Evolutionary conservation across 1,140 invertebrate species (phyloP).

Genomic region (Geopemphigus sp.): DNA sequence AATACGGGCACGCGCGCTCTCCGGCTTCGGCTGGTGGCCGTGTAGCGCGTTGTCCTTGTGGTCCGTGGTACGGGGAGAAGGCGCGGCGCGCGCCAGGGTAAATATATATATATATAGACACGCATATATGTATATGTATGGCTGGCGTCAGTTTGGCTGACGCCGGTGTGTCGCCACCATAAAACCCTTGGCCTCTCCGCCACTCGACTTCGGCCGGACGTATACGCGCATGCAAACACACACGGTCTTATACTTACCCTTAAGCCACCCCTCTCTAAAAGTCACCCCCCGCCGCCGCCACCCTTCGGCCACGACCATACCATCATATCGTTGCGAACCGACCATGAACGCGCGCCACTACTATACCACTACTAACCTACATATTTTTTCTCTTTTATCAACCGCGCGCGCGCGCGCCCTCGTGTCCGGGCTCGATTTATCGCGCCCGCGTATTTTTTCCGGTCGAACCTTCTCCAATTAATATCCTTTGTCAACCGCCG

Average conservation of each 20-base stretch:
- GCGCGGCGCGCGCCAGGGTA: neutral
- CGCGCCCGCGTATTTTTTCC: neutral
- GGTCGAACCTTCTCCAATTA: slow-evolving; percentile 6
- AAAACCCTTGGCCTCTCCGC: neutral
- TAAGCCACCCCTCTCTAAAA: neutral
- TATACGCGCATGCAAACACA: no score
- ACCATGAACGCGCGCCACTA: no score
- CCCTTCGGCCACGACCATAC: neutral
- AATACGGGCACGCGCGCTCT: no score
- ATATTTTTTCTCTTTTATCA: neutral
- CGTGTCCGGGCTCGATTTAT: neutral
- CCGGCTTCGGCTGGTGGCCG: neutral
- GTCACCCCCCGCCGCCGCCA: neutral
- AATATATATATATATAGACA: no score
- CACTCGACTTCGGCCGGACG: neutral
- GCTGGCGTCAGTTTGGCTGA: slow-evolving; percentile 12
- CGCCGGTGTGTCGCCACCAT: slow-evolving; percentile 23
- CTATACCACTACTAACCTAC: neutral
- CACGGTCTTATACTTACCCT: neutral
- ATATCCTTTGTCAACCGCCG: neutral
- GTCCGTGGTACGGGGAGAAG: neutral
- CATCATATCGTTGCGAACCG: no score
- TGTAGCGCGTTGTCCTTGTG: no score
- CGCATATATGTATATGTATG: no score
- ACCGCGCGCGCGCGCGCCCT: neutral